Evolutionary conservation across 2,888 invertebrate species (phyloP).

Genomic region (Dorcus parallelipipedus): DNA sequence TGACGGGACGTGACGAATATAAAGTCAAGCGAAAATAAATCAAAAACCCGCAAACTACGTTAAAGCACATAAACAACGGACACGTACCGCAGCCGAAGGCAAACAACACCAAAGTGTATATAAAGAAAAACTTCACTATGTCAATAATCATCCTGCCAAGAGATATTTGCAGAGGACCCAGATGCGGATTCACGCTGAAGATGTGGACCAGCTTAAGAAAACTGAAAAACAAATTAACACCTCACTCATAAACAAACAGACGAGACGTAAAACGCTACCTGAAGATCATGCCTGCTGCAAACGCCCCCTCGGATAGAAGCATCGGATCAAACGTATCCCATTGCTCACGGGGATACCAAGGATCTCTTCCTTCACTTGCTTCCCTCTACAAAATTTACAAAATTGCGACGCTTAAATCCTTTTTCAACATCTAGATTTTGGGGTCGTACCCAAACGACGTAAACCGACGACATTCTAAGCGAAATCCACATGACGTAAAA

Average conservation of each 20-base stretch:
- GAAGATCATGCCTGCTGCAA: slow-evolving; percentile 96
- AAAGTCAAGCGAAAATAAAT: background rate
- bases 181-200: slow-evolving; percentile 94
- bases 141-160: slow-evolving; percentile 92
- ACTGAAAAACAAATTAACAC: slow-evolving; percentile 51
- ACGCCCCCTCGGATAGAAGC: slow-evolving; percentile 88
- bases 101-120: slow-evolving; percentile 87
- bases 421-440: too few species aligned
- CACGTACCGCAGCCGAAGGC: slow-evolving; percentile 77
- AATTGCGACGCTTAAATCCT: background rate
- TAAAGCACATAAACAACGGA: background rate
- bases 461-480: slow-evolving; percentile 83
- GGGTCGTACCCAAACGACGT: slow-evolving; percentile 75
- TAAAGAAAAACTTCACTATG: slow-evolving; percentile 94
- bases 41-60: background rate
- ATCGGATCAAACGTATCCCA: slow-evolving; percentile 97
- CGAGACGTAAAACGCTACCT: slow-evolving; percentile 47
- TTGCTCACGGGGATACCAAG: slow-evolving; percentile 82
- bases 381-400: slow-evolving; percentile 56
- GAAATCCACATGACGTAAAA: slow-evolving; percentile 94
- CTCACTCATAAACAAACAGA: background rate
- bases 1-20: background rate
- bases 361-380: slow-evolving; percentile 65
- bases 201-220: slow-evolving; percentile 94
- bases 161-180: slow-evolving; percentile 91